These are phyloP conservation scores for Lampropteryx suffumata DNA, from an alignment of 2,888 invertebrate species.

Conservation along the genomic window DNA sequence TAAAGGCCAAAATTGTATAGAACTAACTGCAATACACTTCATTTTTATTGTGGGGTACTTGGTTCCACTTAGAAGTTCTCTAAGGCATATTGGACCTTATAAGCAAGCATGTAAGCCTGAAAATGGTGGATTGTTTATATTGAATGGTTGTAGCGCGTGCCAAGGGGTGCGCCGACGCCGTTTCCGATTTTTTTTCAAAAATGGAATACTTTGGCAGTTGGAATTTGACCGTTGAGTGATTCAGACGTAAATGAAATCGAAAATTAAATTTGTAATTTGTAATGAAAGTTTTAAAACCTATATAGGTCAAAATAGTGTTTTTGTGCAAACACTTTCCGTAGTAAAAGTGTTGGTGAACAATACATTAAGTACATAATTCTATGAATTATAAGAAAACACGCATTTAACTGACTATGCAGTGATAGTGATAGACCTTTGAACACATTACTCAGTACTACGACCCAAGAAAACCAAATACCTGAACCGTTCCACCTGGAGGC, in stretches of 20 bases:
- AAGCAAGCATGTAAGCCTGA: background rate
- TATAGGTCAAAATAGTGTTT: too few relatives aligned
- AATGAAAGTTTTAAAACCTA: too few relatives aligned
- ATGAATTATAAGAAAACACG: too few relatives aligned
- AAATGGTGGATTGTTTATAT: constrained; percentile 2
- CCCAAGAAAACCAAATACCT: constrained; percentile 5
- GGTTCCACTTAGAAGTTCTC: constrained; percentile 1
- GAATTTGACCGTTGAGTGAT: constrained; percentile 58
- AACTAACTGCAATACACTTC: background rate
- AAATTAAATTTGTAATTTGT: too few relatives aligned
- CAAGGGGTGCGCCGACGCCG: constrained; percentile 74
- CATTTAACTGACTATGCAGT: too few relatives aligned
- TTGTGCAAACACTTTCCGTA: too few relatives aligned
- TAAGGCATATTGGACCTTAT: constrained; percentile 12
- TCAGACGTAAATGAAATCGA: constrained; percentile 49
- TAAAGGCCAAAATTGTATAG: constrained; percentile 26
- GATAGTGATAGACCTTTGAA: background rate
- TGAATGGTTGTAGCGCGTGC: constrained; percentile 63
- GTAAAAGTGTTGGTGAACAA: too few relatives aligned
- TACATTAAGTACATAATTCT: too few relatives aligned
- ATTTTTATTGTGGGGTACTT: background rate
- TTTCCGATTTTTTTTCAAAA: constrained; percentile 68
- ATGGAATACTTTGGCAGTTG: constrained; percentile 62
- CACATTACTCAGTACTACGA: too few relatives aligned
- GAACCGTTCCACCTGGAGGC: constrained; percentile 36